Evolutionary conservation across 2,888 invertebrate species (phyloP).

Genomic region (Tetheella fluctuosa): DNA sequence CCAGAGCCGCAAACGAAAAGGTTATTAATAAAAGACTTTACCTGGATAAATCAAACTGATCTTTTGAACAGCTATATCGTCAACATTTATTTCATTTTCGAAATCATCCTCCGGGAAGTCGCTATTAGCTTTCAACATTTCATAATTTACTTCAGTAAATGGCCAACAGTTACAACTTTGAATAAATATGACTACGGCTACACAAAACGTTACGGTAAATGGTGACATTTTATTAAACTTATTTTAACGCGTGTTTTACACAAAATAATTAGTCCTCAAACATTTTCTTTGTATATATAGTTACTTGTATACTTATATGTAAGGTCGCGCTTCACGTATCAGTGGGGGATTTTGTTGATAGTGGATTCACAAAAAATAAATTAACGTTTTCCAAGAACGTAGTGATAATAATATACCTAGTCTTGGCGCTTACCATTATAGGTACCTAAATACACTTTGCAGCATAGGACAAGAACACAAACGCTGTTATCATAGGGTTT

Average conservation of each 20-base stretch:
- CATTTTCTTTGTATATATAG: not conserved
- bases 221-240: conserved; percentile 9
- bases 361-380: not conserved
- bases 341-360: not conserved
- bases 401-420: too few species aligned
- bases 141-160: conserved; percentile 23
- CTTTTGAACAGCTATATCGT: conserved; percentile 23
- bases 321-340: not conserved
- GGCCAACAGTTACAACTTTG: conserved; percentile 16
- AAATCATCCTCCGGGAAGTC: conserved; percentile 13
- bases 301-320: not conserved
- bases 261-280: not conserved
- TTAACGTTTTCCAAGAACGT: not conserved
- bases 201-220: not conserved
- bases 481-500: too few species aligned
- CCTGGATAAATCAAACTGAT: conserved; percentile 60
- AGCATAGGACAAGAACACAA: too few species aligned
- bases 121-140: conserved; percentile 8
- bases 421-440: too few species aligned
- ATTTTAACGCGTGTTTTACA: not conserved
- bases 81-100: conserved; percentile 15
- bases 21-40: conserved; percentile 18
- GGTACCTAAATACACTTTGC: too few species aligned
- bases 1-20: too few species aligned
- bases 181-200: conserved; percentile 14